Base-by-base conservation (phyloP, 2,113 vertebrate species). In the Argyrosomus japonicus region DNA sequence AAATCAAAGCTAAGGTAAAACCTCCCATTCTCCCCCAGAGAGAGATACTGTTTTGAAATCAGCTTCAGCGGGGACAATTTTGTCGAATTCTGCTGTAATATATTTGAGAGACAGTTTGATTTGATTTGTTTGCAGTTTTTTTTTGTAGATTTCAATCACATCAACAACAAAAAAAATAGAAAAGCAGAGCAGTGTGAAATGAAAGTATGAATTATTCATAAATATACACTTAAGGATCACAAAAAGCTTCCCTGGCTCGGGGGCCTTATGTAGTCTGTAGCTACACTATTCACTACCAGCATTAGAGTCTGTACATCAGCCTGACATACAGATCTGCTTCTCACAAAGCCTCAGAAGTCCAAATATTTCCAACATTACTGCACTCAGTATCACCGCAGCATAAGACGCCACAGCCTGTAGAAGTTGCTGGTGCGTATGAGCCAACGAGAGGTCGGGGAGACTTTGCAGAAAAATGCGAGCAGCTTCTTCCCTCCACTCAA, bases 121-220 rank as follows among this genome's bases (percentile, higher is more conserved):
- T 80, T 27, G 32, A 84, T 81, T 68, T 84, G 50, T 82, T 75
- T 62, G 53, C 4, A 6, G 25, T 36, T 36, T 40, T 40, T 74
- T 72, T 84, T 71, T 56, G 58, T 19, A 61, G 27, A 54, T 89
- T 87, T 75, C 25, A 68, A 78, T 82, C 54, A 70, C 36, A 40
- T 40, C 36, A 8, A 40, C 36, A 40, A 40, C 36, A 40, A 40
- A 8, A 8, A 40, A 40, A 88, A 85, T 27, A 1, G 6, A 43
- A 81, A 88, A 65, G 25, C 72, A 58, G 1, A 47, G 73, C 70
- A 43, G 57, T 82, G 78, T 77, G 19, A 86, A 76, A 88, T 84
- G 50, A 80, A 84, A 63, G 23, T 17, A 62, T 84, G 77, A 88
- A 85, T 87, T 86, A 89, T 88, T 87, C 65, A 80, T 83, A 57